phyloP scores from a whole-genome alignment of 2,797 vertebrate genomes.

The Mycteria americana region DNA sequence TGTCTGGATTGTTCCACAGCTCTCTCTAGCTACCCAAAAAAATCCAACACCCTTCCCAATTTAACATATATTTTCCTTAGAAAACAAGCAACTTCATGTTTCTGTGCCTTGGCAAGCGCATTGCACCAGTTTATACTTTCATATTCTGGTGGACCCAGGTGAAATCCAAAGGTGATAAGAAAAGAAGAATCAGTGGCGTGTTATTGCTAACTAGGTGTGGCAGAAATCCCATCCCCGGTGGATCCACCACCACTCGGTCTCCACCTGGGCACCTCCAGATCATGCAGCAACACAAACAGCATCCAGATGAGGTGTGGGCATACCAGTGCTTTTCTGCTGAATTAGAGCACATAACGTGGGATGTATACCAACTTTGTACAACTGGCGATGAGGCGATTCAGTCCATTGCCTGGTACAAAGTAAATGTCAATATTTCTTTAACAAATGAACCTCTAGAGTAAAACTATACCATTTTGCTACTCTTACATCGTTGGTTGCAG shows the following conservation, averaged over 20 bases:
- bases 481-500: background rate
- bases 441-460: background rate
- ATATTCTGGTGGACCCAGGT: background rate
- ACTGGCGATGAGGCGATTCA: background rate
- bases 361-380: background rate
- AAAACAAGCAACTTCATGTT: background rate
- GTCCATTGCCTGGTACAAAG: background rate
- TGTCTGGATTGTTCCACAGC: background rate
- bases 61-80: background rate
- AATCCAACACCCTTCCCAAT: background rate
- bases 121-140: background rate
- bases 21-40: background rate
- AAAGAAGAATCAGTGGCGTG: background rate
- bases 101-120: background rate
- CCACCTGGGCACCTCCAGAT: background rate
- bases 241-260: background rate
- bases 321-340: constrained; percentile 9
- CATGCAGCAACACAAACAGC: background rate
- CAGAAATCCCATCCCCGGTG: background rate
- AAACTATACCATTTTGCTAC: background rate
- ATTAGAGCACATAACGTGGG: background rate
- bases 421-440: background rate
- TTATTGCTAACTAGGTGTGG: background rate
- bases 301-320: background rate
- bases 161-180: background rate